Evolutionary conservation across 2,888 invertebrate species (phyloP).

Genomic region (Brachyopa scutellaris): DNA sequence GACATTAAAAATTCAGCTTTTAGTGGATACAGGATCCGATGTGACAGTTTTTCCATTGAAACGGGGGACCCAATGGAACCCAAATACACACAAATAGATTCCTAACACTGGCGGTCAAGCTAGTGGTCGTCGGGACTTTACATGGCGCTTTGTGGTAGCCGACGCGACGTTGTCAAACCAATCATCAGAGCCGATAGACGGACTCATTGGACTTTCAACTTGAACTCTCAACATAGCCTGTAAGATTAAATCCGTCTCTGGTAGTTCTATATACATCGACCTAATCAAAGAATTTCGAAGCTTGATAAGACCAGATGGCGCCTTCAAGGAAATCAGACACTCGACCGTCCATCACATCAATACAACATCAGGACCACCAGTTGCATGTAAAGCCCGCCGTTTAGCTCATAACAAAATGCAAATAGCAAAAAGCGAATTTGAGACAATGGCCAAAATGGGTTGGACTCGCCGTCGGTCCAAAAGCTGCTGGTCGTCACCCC

Average conservation of each 20-base stretch:
- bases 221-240: not conserved
- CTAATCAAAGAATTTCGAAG: not conserved
- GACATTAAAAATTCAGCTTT: not conserved
- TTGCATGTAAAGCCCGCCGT: conserved; percentile 42
- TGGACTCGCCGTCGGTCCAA: conserved; percentile 80
- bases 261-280: not conserved
- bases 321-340: not conserved
- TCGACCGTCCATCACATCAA: not conserved
- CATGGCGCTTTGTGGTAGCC: not conserved
- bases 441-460: conserved; percentile 75
- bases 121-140: not conserved
- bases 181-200: too few relatives aligned
- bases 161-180: too few relatives aligned
- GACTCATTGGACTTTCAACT: not conserved
- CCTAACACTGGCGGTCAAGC: not conserved
- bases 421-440: conserved; percentile 58
- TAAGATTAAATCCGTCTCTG: not conserved
- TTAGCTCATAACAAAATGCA: conserved; percentile 74
- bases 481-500: conserved; percentile 79
- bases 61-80: too few relatives aligned
- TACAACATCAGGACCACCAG: not conserved
- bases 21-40: too few relatives aligned
- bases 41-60: too few relatives aligned
- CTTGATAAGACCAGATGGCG: not conserved
- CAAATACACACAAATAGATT: too few relatives aligned